Evolutionary conservation across 37 sponge, comb jelly and placozoan species (phyloP).

Genomic region (Axinella damicornis): DNA sequence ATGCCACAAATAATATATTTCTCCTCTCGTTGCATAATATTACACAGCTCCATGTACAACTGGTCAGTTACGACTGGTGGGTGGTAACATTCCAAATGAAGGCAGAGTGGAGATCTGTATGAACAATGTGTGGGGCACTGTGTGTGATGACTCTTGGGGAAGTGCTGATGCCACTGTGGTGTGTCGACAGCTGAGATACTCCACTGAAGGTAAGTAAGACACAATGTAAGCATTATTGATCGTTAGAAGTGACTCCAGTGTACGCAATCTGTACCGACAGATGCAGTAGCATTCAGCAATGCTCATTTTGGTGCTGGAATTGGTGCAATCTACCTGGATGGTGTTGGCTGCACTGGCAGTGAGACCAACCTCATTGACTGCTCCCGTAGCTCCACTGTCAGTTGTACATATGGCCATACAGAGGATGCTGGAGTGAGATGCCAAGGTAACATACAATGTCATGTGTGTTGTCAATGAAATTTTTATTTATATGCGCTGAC

Average conservation of each 20-base stretch:
- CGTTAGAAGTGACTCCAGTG: not conserved
- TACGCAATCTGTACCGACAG: not conserved
- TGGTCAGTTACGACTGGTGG: conserved; percentile 14
- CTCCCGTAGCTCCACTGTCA: not conserved
- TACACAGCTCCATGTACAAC: conserved; percentile 10
- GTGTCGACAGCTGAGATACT: conserved; percentile 4
- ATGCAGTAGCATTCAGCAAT: conserved; percentile 9
- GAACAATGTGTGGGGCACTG: conserved; percentile 32
- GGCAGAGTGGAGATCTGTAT: conserved; percentile 29
- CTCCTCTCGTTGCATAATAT: too few relatives aligned
- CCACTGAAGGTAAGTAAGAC: not conserved
- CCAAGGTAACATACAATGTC: not conserved
- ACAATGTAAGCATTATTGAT: too few relatives aligned
- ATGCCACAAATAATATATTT: too few relatives aligned
- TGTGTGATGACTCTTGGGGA: conserved; percentile 22
- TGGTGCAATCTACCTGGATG: conserved; percentile 2
- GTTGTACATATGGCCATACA: not conserved
- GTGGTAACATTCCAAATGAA: conserved; percentile 17
- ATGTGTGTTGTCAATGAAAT: too few relatives aligned
- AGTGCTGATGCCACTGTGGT: conserved; percentile 14
- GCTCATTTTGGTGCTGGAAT: conserved; percentile 34
- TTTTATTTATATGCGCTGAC: too few relatives aligned
- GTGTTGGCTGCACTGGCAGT: conserved; percentile 2
- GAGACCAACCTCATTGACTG: conserved; percentile 16
- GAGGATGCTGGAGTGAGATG: conserved; percentile 31